phyloP scores from a whole-genome alignment of 2,113 vertebrate genomes.

The Petrocephalus microphthalmus region DNA sequence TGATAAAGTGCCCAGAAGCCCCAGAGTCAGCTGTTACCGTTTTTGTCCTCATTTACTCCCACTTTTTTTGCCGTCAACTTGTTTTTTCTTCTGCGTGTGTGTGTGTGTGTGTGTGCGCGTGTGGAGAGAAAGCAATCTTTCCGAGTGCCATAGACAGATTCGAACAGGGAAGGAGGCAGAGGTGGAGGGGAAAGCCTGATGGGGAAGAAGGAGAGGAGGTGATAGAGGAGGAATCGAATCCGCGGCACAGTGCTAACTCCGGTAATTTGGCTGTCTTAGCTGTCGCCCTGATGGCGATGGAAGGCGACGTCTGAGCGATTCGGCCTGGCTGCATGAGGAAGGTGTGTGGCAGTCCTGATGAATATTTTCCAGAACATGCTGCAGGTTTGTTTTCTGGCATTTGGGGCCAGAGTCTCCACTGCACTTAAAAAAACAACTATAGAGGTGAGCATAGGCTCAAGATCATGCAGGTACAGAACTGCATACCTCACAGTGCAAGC shows the following conservation, averaged over 20 bases:
- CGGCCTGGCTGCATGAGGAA: neutral
- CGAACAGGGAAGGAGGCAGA: neutral
- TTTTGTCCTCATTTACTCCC: neutral
- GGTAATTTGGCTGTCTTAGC: constrained; percentile 7
- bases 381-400: neutral
- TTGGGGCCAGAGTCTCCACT: neutral
- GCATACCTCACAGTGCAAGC: neutral
- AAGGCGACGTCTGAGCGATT: neutral
- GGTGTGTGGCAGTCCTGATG: neutral
- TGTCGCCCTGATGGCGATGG: neutral
- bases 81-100: neutral
- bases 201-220: neutral
- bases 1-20: neutral
- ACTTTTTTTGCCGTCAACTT: neutral
- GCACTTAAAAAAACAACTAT: neutral
- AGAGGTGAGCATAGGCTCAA: neutral
- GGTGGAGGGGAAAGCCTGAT: neutral
- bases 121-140: neutral
- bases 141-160: neutral
- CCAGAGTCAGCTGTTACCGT: neutral
- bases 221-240: neutral
- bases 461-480: neutral
- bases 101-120: neutral
- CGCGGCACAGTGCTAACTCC: neutral
- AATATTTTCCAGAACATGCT: neutral